Evolutionary conservation across 2,113 vertebrate genomes (phyloP).

Genomic region (Amphiprion ocellaris): DNA sequence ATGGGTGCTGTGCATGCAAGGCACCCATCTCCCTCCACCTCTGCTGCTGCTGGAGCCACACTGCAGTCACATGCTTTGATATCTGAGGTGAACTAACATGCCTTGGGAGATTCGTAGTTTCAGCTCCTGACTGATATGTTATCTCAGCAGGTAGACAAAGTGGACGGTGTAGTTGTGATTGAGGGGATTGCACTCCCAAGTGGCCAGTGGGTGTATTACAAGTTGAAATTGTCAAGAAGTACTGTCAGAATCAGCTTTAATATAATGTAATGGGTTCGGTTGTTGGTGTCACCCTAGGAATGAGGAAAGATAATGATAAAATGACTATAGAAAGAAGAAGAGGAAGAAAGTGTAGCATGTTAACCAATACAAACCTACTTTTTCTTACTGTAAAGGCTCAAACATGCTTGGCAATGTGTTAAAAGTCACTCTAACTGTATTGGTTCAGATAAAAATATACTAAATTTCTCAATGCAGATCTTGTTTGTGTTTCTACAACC

Average conservation of each 20-base stretch:
- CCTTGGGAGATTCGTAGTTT: not conserved
- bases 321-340: no score
- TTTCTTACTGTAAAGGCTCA: not conserved
- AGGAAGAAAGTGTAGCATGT: not conserved
- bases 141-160: not conserved
- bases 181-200: conserved; percentile 51
- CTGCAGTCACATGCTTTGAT: not conserved
- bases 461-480: not conserved
- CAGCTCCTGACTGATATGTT: fast-evolving
- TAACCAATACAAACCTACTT: not conserved
- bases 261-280: no score
- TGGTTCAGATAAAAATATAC: not conserved
- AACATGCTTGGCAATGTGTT: not conserved
- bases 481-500: not conserved
- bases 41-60: not conserved
- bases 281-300: no score
- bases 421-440: not conserved
- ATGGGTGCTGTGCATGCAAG: conserved; percentile 28
- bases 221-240: not conserved
- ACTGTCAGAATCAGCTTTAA: not conserved
- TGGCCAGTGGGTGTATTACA: conserved; percentile 50
- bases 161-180: not conserved
- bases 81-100: not conserved
- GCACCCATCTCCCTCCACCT: not conserved
- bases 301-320: no score